Percentiles rank a stretch among this genome's conserved stretches.
Conservation (phyloP, 1,140 invertebrate genomes). For the Gerris buenoi region DNA sequence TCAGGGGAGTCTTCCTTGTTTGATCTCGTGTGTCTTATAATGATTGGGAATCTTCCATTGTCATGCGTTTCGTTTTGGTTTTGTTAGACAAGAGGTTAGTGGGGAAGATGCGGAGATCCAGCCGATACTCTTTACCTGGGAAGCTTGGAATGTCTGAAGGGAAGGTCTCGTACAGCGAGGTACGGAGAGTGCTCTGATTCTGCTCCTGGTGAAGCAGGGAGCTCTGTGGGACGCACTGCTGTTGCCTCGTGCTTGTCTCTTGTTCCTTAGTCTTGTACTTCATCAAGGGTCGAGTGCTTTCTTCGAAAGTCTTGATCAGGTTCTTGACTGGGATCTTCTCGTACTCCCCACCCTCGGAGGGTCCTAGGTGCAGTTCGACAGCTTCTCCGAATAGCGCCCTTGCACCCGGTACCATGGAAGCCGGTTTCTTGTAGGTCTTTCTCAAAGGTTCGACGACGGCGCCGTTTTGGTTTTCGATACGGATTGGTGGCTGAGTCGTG, state of each 20-base stretch:
- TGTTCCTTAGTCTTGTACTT: constrained; percentile 30
- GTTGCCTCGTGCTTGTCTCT: constrained; percentile 9
- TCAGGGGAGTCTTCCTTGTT: too few relatives aligned
- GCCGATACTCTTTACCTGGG: not conserved
- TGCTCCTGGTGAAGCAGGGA: not conserved
- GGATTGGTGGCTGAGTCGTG: not conserved
- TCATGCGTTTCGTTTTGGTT: too few relatives aligned
- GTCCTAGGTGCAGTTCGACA: constrained; percentile 3
- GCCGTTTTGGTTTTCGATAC: not conserved
- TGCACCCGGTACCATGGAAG: constrained; percentile 28
- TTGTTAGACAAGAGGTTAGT: not conserved
- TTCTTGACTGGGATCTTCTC: constrained; percentile 44
- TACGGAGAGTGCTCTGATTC: not conserved
- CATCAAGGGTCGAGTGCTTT: constrained; percentile 38
- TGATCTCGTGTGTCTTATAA: too few relatives aligned
- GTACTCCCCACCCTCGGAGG: constrained; percentile 29
- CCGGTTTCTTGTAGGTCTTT: constrained; percentile 27
- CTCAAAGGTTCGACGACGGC: not conserved
- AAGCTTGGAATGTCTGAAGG: not conserved
- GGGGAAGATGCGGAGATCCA: not conserved
- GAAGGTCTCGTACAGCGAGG: not conserved
- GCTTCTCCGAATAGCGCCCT: constrained; percentile 23
- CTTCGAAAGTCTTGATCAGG: constrained; percentile 45
- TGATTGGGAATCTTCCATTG: too few relatives aligned
- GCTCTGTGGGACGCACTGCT: not conserved